These are phyloP conservation scores for Ibidorhyncha struthersii DNA, from an alignment of 2,113 vertebrate species.

Conservation along the genomic window DNA sequence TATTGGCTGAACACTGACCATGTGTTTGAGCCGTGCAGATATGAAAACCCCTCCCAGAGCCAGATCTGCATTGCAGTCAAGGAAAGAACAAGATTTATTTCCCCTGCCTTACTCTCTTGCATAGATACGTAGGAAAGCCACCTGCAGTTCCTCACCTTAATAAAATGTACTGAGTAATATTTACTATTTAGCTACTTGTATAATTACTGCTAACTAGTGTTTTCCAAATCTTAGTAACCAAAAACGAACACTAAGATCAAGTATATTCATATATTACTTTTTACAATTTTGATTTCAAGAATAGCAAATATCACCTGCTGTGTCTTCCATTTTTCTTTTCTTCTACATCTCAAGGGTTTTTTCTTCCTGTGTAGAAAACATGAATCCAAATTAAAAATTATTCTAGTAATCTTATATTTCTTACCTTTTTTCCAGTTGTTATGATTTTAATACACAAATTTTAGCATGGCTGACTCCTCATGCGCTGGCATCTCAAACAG, in stretches of 20 bases:
- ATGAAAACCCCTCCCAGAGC: conserved; percentile 46
- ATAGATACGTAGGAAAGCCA: background rate
- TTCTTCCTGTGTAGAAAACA: background rate
- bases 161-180: background rate
- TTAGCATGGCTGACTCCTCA: background rate
- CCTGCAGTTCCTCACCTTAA: background rate
- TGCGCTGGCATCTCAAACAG: background rate
- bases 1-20: conserved; percentile 48
- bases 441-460: background rate
- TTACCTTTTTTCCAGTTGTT: background rate
- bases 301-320: background rate
- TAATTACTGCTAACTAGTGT: background rate
- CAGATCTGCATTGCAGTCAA: conserved; percentile 73
- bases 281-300: background rate
- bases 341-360: background rate
- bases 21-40: background rate
- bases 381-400: background rate
- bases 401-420: background rate
- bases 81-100: conserved; percentile 58
- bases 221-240: background rate
- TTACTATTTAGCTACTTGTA: background rate
- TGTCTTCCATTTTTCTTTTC: background rate
- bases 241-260: background rate
- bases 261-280: background rate
- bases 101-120: background rate